Conservation (phyloP, 2,797 vertebrate species). For the Smutsia gigantea region DNA sequence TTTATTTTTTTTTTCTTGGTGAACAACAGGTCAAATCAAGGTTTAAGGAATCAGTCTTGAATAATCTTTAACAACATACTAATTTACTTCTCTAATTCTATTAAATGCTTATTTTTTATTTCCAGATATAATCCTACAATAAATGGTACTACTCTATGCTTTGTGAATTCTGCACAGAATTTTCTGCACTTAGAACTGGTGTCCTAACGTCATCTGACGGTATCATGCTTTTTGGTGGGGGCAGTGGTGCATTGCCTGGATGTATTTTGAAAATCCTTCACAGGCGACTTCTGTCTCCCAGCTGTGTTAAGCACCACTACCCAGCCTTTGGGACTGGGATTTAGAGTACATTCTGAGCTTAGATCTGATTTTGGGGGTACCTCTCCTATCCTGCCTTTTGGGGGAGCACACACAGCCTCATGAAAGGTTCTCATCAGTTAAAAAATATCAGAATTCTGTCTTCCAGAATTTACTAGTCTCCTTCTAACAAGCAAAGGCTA, state of each 20-base stretch:
- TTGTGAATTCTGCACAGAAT: neutral
- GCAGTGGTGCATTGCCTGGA: neutral
- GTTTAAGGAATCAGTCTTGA: neutral
- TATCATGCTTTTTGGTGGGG: neutral
- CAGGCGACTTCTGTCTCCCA: neutral
- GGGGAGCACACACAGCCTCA: neutral
- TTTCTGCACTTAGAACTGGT: neutral
- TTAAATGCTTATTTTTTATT: slow-evolving; percentile 31
- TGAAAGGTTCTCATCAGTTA: neutral
- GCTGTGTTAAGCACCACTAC: accelerated
- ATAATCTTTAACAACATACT: neutral
- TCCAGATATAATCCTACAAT: neutral
- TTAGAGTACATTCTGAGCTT: neutral
- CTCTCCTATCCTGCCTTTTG: neutral
- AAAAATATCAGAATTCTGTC: neutral
- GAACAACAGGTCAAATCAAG: neutral
- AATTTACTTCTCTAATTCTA: slow-evolving; percentile 42
- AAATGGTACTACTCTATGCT: neutral
- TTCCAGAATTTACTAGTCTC: neutral
- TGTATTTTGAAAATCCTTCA: neutral
- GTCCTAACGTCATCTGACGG: neutral
- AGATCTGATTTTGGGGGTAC: neutral
- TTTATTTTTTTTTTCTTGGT: neutral
- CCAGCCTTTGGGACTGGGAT: neutral
- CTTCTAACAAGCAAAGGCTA: neutral